A percentile compares a stretch with the other conserved stretches of the same genome.
These are phyloP conservation scores for Pristionchus mayeri DNA, from an alignment of 2,888 invertebrate species.

Conservation along the genomic window DNA sequence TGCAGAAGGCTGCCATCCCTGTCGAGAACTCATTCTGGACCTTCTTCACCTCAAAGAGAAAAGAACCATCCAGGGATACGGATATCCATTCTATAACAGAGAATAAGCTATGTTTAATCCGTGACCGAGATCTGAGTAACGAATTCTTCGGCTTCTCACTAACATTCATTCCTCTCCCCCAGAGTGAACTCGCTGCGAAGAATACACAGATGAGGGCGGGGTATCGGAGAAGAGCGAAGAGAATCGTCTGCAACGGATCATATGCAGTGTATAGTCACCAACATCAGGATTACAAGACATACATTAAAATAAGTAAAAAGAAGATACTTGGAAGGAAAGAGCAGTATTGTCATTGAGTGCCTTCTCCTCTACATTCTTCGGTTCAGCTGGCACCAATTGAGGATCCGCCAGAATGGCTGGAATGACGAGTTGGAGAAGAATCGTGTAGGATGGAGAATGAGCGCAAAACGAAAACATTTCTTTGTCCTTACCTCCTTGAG, in stretches of 20 bases:
- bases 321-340: conserved; percentile 39
- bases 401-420: conserved; percentile 10
- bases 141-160: too few relatives aligned
- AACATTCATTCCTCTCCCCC: conserved; percentile 42
- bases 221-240: conserved; percentile 45
- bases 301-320: neutral
- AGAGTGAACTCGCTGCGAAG: conserved; percentile 18
- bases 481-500: conserved; percentile 4
- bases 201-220: conserved; percentile 44
- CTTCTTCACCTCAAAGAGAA: neutral
- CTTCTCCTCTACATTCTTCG: neutral
- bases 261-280: neutral
- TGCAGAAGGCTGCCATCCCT: neutral
- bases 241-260: neutral
- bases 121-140: too few relatives aligned
- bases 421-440: too few relatives aligned
- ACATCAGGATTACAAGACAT: neutral
- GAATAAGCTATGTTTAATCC: too few relatives aligned
- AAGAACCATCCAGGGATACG: neutral
- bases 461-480: neutral
- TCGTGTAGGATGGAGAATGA: too few relatives aligned
- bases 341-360: conserved; percentile 48
- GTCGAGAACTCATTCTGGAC: neutral
- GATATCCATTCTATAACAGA: too few relatives aligned
- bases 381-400: conserved; percentile 6